Base-by-base conservation (phyloP, 2,888 invertebrate genomes). In the Synanthedon andrenaeformis region DNA sequence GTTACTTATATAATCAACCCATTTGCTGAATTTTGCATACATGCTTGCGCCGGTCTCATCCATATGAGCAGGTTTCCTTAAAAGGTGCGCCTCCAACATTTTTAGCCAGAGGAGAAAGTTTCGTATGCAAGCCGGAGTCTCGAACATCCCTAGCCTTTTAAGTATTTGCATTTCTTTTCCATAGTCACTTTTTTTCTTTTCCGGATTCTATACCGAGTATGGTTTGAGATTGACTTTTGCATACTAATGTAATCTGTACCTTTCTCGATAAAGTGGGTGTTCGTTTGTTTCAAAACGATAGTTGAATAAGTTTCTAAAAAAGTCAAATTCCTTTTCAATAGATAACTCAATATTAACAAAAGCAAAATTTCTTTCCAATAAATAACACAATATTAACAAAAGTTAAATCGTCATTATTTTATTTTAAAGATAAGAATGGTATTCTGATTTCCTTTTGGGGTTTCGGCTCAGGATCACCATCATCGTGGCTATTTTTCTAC, bases 41-140 rank as follows among this genome's bases (percentile, higher is more conserved):
- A 45, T 13, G 13, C 13, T 45, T 45, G 45, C 3, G 35, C n/a
- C 14, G 45, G n/a, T 45, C 45, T 45, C 45, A 45, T 45, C 45
- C 45, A 45, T 45, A n/a, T 13, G 13, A 45, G 12, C 45, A 45
- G 45, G 45, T 45, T 45, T 45, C 45, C 45, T 45, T 45, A 45
- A 45, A 45, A 45, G 45, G 45, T 14, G 5, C 4, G 45, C 45
- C 45, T 35, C 35, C 35, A 19, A 14, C 73, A 80, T 79, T 82
- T 82, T 83, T 80, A 74, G 69, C 67, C 60, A 59, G 42, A 61
- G 64, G 82, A 71, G 84, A 84, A 85, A 85, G 84, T 82, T 82
- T 76, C 70, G 71, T 72, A 74, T 75, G 73, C 72, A 66, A 67
- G 64, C 62, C 50, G 64, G 51, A 60, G 66, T 56, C 62, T 68